Evolutionary conservation across 2,797 vertebrate genomes (phyloP), one percentile per base, ranked within the genome.

Genomic region (Cephalopachus bancanus): DNA sequence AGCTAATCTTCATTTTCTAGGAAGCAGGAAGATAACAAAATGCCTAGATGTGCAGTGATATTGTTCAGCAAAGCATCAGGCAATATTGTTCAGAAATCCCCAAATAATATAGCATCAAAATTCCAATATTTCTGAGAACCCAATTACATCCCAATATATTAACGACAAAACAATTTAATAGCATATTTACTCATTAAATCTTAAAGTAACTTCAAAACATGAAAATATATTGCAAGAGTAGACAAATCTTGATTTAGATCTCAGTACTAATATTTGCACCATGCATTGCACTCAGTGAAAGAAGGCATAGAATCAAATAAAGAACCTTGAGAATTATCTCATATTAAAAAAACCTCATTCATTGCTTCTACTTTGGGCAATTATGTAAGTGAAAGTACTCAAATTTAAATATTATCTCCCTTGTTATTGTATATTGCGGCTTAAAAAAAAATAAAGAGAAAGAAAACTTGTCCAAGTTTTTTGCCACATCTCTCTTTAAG

Each of bases 61-160:
- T 28, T 95, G 44, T 85, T 28, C n/a, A 94, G n/a, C 55, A 55
- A 94, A 80, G 62, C 86, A 57, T 75, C 59, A 92, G 75, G 33
- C 7, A 30, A 83, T 94, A 62, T 55, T 83, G 30, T 59, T 10
- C 3, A 88, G 49, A 76, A 76, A 24, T 57, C 19, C 15, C 19
- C 37, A 93, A 92, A 87, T 19, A 95, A 65, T 69, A 51, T 10
- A 81, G 79, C 5, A 91, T 60, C 20, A 90, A 3, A 30, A 84
- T 83, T 71, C 16, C 4, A 83, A 37, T 81, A 92, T 55, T 84
- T 11, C 51, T 71, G 30, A 71, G 16, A 67, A 69, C 2, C 24
- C 24, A 80, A 15, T 87, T 64, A 49, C 71, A 55, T 55, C 7
- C 3, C 7, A 22, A 95, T 69, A 79, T 83, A 92, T 62, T 67